Conservation (phyloP, 2,888 invertebrate species). For the Ernsta delagoae region DNA sequence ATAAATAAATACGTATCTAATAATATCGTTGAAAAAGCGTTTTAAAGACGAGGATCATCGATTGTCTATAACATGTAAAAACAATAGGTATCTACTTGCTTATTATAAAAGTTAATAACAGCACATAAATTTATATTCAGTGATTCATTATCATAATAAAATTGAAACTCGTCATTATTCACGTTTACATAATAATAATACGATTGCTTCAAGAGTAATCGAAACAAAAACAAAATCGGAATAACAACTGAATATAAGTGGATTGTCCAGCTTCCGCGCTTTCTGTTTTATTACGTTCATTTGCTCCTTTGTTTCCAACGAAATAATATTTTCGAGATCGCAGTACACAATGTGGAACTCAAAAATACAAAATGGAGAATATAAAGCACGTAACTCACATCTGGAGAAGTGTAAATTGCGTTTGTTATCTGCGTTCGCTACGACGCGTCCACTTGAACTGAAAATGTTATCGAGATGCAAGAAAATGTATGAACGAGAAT, state of each 20-base stretch:
- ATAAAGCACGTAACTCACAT: slow-evolving; percentile 44
- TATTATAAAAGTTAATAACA: background rate
- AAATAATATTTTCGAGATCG: slow-evolving; percentile 30
- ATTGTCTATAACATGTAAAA: no score
- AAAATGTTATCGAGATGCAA: slow-evolving; percentile 63
- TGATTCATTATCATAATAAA: background rate
- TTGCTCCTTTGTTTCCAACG: slow-evolving; percentile 26
- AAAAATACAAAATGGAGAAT: slow-evolving; percentile 28
- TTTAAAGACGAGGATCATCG: no score
- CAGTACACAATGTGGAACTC: slow-evolving; percentile 22
- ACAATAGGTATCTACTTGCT: no score
- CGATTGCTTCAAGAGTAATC: slow-evolving; percentile 7
- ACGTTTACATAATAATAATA: background rate
- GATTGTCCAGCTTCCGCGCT: slow-evolving; percentile 29
- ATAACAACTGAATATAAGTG: slow-evolving; percentile 18
- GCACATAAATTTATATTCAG: background rate
- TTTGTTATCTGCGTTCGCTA: slow-evolving; percentile 65
- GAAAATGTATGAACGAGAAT: slow-evolving; percentile 59
- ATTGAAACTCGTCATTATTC: background rate
- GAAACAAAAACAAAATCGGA: slow-evolving; percentile 22
- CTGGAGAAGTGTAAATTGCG: slow-evolving; percentile 67
- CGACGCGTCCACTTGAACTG: slow-evolving; percentile 54
- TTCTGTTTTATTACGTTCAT: slow-evolving; percentile 32
- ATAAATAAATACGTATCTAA: no score
- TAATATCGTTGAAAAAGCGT: no score